phyloP scores from a whole-genome alignment of 2,797 vertebrate genomes.

The Lepus oiostolus region DNA sequence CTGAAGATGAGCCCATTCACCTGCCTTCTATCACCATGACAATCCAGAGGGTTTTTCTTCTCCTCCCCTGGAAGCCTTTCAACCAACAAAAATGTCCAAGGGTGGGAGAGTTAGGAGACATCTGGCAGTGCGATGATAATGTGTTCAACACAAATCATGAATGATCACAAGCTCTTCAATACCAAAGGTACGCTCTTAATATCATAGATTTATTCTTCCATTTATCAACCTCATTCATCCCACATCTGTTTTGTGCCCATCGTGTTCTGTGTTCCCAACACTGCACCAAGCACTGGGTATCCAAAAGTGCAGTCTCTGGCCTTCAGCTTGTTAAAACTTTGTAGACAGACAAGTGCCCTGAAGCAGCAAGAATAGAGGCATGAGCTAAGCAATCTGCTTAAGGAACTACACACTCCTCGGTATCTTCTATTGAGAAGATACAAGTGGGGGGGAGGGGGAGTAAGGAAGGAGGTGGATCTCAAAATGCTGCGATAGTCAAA shows the following conservation, averaged over 20 bases:
- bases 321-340: not conserved
- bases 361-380: not conserved
- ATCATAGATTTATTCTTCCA: not conserved
- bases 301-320: not conserved
- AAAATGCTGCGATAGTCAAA: not conserved
- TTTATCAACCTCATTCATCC: not conserved
- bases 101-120: not conserved
- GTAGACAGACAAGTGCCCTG: too few relatives aligned
- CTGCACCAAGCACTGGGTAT: not conserved
- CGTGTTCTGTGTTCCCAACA: not conserved
- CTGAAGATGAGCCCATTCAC: not conserved
- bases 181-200: not conserved
- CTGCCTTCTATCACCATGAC: not conserved
- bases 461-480: not conserved
- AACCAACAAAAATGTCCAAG: slow-evolving; percentile 43
- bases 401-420: not conserved
- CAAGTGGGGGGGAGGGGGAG: not conserved
- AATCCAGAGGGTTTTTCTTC: slow-evolving; percentile 17
- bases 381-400: not conserved
- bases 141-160: not conserved
- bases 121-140: not conserved
- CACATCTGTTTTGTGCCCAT: not conserved
- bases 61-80: not conserved
- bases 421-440: not conserved
- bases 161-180: not conserved